Conservation (phyloP, 2,797 vertebrate genomes). For the Furcifer pardalis region DNA sequence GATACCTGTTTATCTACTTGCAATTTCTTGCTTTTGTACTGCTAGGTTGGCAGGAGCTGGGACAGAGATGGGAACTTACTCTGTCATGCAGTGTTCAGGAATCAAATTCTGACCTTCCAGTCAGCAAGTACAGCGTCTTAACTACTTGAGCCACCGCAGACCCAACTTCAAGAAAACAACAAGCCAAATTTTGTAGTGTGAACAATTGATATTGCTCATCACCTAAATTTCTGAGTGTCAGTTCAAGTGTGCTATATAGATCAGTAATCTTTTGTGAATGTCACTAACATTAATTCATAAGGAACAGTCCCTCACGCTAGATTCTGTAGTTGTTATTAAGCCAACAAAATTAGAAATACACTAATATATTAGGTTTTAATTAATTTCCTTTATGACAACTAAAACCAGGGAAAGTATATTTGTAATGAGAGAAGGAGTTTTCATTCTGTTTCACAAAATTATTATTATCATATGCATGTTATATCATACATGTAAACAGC, state of each 20-base stretch:
- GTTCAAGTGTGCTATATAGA: background rate
- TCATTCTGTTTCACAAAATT: background rate
- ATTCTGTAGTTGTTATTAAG: background rate
- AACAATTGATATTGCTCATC: no score
- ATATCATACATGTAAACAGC: background rate
- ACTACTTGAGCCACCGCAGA: no score
- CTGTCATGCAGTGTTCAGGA: no score
- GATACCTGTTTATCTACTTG: no score
- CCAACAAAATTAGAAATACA: constrained; percentile 1
- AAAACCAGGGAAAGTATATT: background rate
- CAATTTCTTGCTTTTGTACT: no score
- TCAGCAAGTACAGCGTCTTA: no score
- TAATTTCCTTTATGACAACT: background rate
- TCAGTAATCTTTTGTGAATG: no score
- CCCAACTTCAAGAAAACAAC: no score
- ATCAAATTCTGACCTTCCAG: no score
- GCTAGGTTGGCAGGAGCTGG: no score
- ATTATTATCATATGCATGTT: background rate
- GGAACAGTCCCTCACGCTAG: background rate
- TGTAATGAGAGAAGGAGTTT: background rate
- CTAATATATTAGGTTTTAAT: background rate
- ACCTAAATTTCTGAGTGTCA: background rate
- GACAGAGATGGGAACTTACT: no score
- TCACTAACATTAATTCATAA: background rate
- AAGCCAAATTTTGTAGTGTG: background rate